Conservation (phyloP, 2,113 vertebrate species). For the Lonchura striata region DNA sequence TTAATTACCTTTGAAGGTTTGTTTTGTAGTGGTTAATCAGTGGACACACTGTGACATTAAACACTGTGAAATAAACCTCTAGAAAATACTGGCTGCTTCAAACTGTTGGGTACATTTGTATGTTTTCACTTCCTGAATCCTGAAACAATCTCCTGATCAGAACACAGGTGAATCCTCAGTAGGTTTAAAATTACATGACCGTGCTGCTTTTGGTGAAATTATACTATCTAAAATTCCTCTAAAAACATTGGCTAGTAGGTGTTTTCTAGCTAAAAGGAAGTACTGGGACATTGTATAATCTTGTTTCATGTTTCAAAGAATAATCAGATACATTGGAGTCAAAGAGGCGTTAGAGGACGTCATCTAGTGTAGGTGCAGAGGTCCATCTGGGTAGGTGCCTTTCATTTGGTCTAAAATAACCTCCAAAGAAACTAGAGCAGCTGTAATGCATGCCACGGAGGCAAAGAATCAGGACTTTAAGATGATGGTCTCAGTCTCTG, state of each 20-base stretch:
- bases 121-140: neutral
- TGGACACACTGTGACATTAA: neutral
- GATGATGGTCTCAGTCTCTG: neutral
- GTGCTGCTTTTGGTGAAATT: neutral
- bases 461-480: neutral
- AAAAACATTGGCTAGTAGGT: neutral
- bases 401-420: neutral
- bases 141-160: neutral
- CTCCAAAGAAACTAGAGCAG: neutral
- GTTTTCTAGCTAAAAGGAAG: neutral
- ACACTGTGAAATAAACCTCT: too few relatives aligned
- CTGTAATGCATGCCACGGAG: neutral
- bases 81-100: neutral
- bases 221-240: neutral
- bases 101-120: too few relatives aligned
- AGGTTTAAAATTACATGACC: neutral
- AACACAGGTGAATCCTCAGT: neutral
- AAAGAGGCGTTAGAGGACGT: accelerated
- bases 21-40: neutral
- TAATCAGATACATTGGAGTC: neutral
- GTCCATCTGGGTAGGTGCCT: neutral
- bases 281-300: neutral
- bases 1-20: neutral
- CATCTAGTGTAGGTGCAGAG: neutral
- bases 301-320: neutral